Conservation (phyloP, 2,113 vertebrate species). For the Hydropotes inermis region DNA sequence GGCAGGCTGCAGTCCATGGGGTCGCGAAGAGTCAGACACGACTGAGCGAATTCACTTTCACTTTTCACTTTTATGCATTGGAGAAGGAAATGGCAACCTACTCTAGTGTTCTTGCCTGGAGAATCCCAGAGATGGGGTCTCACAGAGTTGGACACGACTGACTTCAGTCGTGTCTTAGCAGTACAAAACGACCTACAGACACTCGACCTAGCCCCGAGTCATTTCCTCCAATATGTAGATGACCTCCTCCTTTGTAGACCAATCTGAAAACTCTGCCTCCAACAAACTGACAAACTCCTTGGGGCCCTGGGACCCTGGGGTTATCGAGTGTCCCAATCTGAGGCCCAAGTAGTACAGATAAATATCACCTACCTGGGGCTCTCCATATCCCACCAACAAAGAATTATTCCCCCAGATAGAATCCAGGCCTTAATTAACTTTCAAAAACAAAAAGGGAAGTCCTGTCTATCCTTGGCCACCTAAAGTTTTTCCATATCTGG, state of each 20-base stretch:
- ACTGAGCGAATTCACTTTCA: too few relatives aligned
- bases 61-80: too few relatives aligned
- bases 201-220: rapidly evolving
- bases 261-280: rapidly evolving
- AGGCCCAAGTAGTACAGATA: background rate
- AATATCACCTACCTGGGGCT: background rate
- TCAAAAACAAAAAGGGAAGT: background rate
- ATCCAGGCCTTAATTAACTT: background rate
- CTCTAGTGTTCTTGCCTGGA: too few relatives aligned
- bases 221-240: background rate
- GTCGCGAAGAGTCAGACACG: too few relatives aligned
- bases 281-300: background rate
- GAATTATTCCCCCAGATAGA: background rate
- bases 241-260: background rate
- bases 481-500: background rate
- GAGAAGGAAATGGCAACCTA: too few relatives aligned
- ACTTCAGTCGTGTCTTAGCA: too few relatives aligned
- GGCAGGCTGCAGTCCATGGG: too few relatives aligned
- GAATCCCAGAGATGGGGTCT: too few relatives aligned
- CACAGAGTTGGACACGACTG: too few relatives aligned
- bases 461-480: background rate
- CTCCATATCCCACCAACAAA: background rate
- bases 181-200: background rate
- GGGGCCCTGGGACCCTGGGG: background rate
- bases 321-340: background rate